phyloP scores from a whole-genome alignment of 1,140 invertebrate species.

The Drosophila auraria region DNA sequence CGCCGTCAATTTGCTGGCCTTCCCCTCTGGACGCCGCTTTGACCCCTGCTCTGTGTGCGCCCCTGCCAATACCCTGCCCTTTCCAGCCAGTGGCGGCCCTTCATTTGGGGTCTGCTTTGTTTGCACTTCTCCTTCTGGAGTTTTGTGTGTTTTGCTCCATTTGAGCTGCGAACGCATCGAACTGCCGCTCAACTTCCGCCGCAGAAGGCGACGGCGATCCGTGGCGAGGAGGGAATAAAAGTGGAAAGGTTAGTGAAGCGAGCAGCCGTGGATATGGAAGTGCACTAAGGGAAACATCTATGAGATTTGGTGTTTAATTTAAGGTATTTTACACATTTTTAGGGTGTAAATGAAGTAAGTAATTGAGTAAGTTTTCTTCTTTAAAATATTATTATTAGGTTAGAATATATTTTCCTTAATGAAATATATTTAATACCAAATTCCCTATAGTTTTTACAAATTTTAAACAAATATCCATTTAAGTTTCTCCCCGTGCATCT shows the following conservation, averaged over 20 bases:
- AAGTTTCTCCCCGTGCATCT: background rate
- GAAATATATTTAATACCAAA: too few species aligned
- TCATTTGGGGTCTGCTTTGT: constrained; percentile 77
- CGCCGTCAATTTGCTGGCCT: constrained; percentile 73
- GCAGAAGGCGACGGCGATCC: constrained; percentile 6
- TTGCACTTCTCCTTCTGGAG: constrained; percentile 61
- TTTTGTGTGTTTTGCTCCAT: constrained; percentile 78
- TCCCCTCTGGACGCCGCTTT: constrained; percentile 10
- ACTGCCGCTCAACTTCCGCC: constrained; percentile 68
- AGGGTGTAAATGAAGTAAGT: too few species aligned
- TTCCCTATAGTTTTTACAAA: too few species aligned
- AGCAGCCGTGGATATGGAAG: constrained; percentile 35
- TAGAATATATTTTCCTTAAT: background rate
- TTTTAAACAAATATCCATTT: too few species aligned
- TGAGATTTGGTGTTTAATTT: background rate
- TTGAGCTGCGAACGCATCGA: constrained; percentile 66
- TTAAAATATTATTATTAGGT: background rate
- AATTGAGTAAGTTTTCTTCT: background rate
- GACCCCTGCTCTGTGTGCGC: constrained; percentile 1
- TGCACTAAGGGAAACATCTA: background rate
- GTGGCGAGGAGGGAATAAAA: constrained; percentile 8
- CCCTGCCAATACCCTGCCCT: constrained; percentile 2
- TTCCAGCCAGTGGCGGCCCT: constrained; percentile 45
- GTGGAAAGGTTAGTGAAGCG: constrained; percentile 60
- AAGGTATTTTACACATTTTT: background rate